Evolutionary conservation across 2,888 invertebrate genomes (phyloP), one percentile per base, ranked within the genome.

Genomic region (Thecocarcelia acutangulata): DNA sequence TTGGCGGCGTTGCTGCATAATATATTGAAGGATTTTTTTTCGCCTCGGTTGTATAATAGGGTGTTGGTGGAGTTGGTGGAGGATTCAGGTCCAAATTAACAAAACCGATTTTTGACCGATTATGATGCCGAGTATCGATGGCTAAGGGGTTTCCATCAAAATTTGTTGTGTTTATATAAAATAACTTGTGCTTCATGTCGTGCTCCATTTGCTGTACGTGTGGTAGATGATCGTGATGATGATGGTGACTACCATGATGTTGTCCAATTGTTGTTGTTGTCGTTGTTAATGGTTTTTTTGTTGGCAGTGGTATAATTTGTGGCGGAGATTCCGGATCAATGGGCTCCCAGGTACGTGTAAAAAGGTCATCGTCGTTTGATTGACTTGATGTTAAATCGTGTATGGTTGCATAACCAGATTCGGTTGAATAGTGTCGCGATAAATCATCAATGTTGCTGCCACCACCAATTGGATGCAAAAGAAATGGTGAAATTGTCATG

Each of bases 361-460:
- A 88, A 4, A 88, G 84, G 15, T 89, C 89, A 68, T 88, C 88
- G 5, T 78, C 82, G 58, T 87, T 87, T 3, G 86, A 84, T 48
- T 88, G 85, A 77, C 87, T 88, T 24, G 89, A 86, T 75, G 88
- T 88, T 64, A 89, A 84, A 68, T 89, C 88, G 44, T 88, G 86
- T 74, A 89, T 87, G 9, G 89, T 86, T 56, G 87, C 87, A 83
- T 89, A 89, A n/a, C 77, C 89, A 15, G 88, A 85, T 72, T 88
- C 88, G 12, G 88, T 89, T 8, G 89, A 85, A 46, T 85, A 84
- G 15, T 80, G 72, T 40, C 58, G 44, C 40, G 66, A 40, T 21
- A 52, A 42, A 58, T 73, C 77, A 19, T 74, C 48, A 58, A 80
- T 59, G 21, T 46, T 33, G 33, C 63, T 59, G 48, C 59, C 17